A percentile compares a stretch with the other conserved stretches of the same genome.
phyloP scores from a whole-genome alignment of 2,888 invertebrate genomes.

The Cactoblastis cactorum region DNA sequence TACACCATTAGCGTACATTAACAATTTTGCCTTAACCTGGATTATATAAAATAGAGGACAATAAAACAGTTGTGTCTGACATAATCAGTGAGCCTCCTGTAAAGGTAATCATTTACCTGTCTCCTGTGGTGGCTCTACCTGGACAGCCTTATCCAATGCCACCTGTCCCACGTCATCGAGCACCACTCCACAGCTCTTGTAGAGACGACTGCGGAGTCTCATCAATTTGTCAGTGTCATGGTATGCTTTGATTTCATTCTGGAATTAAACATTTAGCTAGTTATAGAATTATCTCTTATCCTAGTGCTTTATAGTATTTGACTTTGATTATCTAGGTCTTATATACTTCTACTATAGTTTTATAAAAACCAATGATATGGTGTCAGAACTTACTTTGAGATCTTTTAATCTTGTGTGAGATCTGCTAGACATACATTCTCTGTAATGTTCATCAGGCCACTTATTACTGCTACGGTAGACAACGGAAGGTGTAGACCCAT shows the following conservation, averaged over 20 bases:
- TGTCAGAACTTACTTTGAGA: constrained; percentile 57
- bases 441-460: constrained; percentile 45
- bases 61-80: no score
- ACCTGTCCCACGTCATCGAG: constrained; percentile 50
- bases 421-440: constrained; percentile 51
- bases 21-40: no score
- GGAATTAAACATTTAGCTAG: no score
- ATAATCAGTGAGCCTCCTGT: constrained; percentile 9
- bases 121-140: constrained; percentile 36
- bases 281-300: no score
- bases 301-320: no score
- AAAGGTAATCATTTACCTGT: background rate
- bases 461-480: constrained; percentile 29
- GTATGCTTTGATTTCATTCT: constrained; percentile 68
- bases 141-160: constrained; percentile 55
- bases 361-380: no score
- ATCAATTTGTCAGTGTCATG: constrained; percentile 50
- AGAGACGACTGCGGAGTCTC: constrained; percentile 50
- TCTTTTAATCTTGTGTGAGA: constrained; percentile 57
- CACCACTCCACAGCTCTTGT: constrained; percentile 57
- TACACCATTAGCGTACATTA: no score
- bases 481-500: constrained; percentile 47
- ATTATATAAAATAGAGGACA: no score
- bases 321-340: no score
- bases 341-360: no score